Conservation (phyloP, 2,888 invertebrate species). For the Hydriomena furcata region DNA sequence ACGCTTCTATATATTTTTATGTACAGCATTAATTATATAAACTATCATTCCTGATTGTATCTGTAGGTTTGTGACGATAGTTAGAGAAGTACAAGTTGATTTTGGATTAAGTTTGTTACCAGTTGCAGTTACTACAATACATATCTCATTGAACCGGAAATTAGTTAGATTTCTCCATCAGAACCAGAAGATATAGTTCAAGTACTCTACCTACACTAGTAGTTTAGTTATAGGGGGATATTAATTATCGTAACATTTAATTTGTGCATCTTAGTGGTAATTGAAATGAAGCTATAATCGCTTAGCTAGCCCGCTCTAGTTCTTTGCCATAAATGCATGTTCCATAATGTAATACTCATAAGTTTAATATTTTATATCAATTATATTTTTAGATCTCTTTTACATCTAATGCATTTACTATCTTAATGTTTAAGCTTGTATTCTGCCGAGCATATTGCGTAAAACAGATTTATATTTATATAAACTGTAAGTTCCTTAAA, state of each 20-base stretch:
- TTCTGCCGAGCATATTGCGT: conserved; percentile 55
- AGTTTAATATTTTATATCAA: conserved; percentile 76
- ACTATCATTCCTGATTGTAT: conserved; percentile 70
- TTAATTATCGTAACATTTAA: conserved; percentile 40
- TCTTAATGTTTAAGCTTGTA: conserved; percentile 64
- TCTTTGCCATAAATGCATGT: conserved; percentile 84
- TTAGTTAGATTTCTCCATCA: conserved; percentile 40
- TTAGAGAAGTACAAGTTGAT: conserved; percentile 52
- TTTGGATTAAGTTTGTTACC: conserved; percentile 74
- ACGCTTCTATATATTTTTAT: conserved; percentile 70
- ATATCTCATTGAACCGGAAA: conserved; percentile 51
- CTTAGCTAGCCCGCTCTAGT: conserved; percentile 80
- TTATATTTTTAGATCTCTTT: conserved; percentile 82
- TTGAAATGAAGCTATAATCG: conserved; percentile 78
- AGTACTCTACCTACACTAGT: conserved; percentile 17
- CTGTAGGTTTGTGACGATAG: conserved; percentile 42
- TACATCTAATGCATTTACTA: conserved; percentile 82
- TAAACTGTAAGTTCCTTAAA: conserved; percentile 65
- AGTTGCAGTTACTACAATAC: conserved; percentile 79
- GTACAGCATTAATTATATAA: conserved; percentile 75
- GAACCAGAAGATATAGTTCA: conserved; percentile 19
- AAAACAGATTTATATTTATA: conserved; percentile 46
- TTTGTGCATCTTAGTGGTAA: conserved; percentile 67
- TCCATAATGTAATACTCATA: conserved; percentile 84
- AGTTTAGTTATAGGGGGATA: conserved; percentile 20